phyloP scores from a whole-genome alignment of 2,113 vertebrate species.

The Furnarius figulus region DNA sequence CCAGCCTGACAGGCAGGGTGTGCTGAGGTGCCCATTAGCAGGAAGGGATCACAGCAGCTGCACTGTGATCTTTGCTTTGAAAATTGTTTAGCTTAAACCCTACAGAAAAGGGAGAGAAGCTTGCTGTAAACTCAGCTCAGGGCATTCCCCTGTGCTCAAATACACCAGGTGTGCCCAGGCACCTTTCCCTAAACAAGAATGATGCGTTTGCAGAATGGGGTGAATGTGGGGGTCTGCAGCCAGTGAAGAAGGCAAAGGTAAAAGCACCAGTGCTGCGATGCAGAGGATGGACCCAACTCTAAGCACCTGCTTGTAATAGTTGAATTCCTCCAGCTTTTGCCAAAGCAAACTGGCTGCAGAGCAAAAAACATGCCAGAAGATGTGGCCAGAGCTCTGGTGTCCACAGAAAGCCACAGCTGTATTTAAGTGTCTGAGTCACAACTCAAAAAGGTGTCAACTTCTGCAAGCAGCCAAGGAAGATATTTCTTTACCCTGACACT shows the following conservation, averaged over 20 bases:
- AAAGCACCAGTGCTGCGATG: background rate
- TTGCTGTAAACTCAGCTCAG: background rate
- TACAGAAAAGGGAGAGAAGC: background rate
- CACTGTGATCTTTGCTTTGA: background rate
- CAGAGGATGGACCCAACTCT: background rate
- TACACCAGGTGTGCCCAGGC: fast-evolving
- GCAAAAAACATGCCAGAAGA: background rate
- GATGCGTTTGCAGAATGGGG: fast-evolving
- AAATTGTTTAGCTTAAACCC: background rate
- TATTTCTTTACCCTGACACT: background rate
- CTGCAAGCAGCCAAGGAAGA: background rate
- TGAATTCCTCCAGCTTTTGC: background rate
- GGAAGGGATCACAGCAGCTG: background rate
- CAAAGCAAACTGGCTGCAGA: background rate
- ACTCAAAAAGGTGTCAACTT: background rate
- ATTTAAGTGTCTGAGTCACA: background rate
- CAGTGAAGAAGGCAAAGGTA: background rate
- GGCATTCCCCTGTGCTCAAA: background rate
- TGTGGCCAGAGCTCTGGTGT: fast-evolving
- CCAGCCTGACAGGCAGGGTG: fast-evolving
- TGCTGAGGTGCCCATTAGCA: background rate
- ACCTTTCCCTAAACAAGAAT: fast-evolving
- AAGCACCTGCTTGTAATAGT: background rate
- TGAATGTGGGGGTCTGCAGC: fast-evolving
- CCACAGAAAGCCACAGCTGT: background rate